These are phyloP conservation scores for Odontophorus gujanensis DNA, from an alignment of 2,113 vertebrate species.

Conservation along the genomic window DNA sequence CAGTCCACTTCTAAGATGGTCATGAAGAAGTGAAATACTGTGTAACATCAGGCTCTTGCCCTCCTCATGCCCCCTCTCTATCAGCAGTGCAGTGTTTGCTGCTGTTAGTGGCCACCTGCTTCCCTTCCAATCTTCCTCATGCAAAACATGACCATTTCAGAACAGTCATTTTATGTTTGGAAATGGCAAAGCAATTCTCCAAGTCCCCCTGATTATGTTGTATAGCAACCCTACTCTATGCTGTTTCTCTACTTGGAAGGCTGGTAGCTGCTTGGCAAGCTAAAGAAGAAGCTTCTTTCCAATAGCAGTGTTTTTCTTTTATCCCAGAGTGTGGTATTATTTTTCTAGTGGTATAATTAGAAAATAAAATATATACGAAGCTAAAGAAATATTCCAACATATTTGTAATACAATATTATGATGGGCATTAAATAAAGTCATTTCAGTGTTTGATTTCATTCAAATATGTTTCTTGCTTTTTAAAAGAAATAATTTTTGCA, in stretches of 20 bases:
- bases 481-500: slow-evolving; percentile 56
- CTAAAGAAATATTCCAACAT: slow-evolving; percentile 54
- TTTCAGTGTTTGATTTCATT: slow-evolving; percentile 50
- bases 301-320: slow-evolving; percentile 59
- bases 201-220: slow-evolving; percentile 27
- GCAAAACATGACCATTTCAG: background rate
- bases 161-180: background rate
- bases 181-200: slow-evolving; percentile 44
- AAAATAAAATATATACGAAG: slow-evolving; percentile 53
- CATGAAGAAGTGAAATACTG: background rate
- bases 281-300: slow-evolving; percentile 60
- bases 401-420: slow-evolving; percentile 54
- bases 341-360: slow-evolving; percentile 63
- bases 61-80: background rate
- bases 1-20: background rate
- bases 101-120: background rate
- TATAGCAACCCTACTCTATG: slow-evolving; percentile 33
- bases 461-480: slow-evolving; percentile 20
- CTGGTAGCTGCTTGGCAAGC: slow-evolving; percentile 59
- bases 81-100: background rate
- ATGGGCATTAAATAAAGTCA: slow-evolving; percentile 42
- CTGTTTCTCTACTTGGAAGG: slow-evolving; percentile 50
- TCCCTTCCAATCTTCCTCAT: slow-evolving; percentile 22
- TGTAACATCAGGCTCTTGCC: background rate
- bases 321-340: slow-evolving; percentile 30